Base-by-base conservation (phyloP, 2,888 invertebrate species). In the Ecdyonurus torrentis region DNA sequence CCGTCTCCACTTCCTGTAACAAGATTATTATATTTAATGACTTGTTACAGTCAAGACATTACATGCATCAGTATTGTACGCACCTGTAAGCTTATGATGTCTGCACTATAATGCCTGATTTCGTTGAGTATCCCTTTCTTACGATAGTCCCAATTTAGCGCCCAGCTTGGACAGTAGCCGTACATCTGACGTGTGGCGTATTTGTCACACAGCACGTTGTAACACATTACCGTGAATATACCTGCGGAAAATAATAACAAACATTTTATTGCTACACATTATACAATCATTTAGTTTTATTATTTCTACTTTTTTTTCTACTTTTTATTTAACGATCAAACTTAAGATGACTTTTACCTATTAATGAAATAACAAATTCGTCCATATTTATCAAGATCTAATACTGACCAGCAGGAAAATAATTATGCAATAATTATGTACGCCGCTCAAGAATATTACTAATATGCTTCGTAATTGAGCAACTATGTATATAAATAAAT, bases 151-250 rank as follows among this genome's bases (percentile, higher is more conserved):
- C 99, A 99, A 75, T 89, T 90, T 65, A 99, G 83, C 62, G 98
- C 98, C 98, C 98, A 99, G 70, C 92, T 90, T 23, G 99, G 98
- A 76, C 98, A 99, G 79, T 99, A 99, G 70, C 94, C 96, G 79
- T 99, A 99, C 90, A 96, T 93, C 78, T 96, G 95, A 71, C 96
- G 79, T 62, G 98, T 98, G 66, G 98, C 98, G 75, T 97, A 98
- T 79, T 97, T 97, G 81, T 98, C 97, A 79, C 98, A 97, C 69
- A 99, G 82, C 68, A 99, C 96, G 79, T 99, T 99, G 83, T 99
- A 99, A 77, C 98, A 98, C 92, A 99, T 95, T 71, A 98, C 96
- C 69, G 98, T 97, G 81, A 98, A 97, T 75, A 94, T 90, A 80
- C 93, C 91, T 87, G 78, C 15, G 77, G 71, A 64, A 68, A 67